phyloP scores from a whole-genome alignment of 2,113 vertebrate species.

The Sakesphorus luctuosus region DNA sequence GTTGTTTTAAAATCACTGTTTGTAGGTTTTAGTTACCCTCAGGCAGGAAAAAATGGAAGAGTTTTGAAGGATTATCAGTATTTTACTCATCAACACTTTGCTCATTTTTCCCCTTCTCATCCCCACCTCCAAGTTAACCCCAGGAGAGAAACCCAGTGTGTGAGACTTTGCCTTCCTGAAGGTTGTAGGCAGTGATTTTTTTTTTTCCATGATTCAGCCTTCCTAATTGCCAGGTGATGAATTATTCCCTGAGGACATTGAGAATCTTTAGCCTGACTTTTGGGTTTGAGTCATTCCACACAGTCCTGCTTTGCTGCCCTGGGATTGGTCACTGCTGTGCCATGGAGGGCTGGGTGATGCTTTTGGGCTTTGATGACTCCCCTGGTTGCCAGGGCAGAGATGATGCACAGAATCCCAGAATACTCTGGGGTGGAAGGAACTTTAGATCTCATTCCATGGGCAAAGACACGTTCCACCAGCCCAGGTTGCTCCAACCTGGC shows the following conservation, averaged over 20 bases:
- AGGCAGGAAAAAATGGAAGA: background rate
- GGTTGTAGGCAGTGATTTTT: background rate
- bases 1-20: no score
- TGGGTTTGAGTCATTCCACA: background rate
- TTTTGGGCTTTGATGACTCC: background rate
- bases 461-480: accelerated
- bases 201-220: background rate
- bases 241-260: background rate
- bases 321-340: background rate
- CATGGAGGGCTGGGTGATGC: accelerated
- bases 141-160: background rate
- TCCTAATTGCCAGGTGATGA: background rate
- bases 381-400: background rate
- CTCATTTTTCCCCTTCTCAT: background rate
- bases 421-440: background rate
- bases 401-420: background rate
- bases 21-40: background rate
- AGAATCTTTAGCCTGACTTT: background rate
- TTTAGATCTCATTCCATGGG: no score
- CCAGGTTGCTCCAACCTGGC: accelerated
- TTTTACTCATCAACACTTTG: background rate
- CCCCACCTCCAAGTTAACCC: background rate
- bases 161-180: background rate
- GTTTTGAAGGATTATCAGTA: background rate
- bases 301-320: background rate